Conservation (phyloP, 2,797 vertebrate species). For the Diceros bicornis region DNA sequence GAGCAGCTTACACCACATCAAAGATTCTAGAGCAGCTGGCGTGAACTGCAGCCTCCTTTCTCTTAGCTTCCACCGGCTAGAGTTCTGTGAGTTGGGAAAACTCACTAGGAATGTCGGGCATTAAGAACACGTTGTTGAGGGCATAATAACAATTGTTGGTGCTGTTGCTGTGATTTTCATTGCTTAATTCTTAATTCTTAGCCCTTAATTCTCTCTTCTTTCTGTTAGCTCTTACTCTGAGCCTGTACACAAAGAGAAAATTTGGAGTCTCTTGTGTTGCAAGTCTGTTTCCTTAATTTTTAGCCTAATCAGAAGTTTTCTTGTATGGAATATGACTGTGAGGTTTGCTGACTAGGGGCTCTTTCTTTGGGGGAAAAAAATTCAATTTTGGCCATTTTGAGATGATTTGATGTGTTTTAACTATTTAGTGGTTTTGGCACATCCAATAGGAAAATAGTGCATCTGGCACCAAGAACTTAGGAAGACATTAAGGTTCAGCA, state of each 20-base stretch:
- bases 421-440: constrained; percentile 75
- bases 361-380: not conserved
- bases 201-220: not conserved
- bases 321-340: constrained; percentile 47
- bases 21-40: not conserved
- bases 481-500: constrained; percentile 45
- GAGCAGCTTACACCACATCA: too few relatives aligned
- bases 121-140: not conserved
- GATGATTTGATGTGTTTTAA: constrained; percentile 78
- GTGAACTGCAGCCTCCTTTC: not conserved
- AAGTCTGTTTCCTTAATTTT: constrained; percentile 69
- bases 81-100: not conserved
- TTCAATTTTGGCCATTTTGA: constrained; percentile 68
- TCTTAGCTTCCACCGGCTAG: not conserved
- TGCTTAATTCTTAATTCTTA: not conserved
- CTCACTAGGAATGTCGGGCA: not conserved
- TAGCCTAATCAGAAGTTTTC: constrained; percentile 73
- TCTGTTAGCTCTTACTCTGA: not conserved
- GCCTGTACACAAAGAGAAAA: not conserved
- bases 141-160: not conserved
- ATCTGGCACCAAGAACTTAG: constrained; percentile 55
- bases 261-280: not conserved
- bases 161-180: not conserved
- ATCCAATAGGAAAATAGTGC: constrained; percentile 66
- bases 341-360: constrained; percentile 73